A percentile compares a stretch with the other conserved stretches of the same genome.
Conservation (phyloP, 2,888 invertebrate species). For the Danaus chrysippus region DNA sequence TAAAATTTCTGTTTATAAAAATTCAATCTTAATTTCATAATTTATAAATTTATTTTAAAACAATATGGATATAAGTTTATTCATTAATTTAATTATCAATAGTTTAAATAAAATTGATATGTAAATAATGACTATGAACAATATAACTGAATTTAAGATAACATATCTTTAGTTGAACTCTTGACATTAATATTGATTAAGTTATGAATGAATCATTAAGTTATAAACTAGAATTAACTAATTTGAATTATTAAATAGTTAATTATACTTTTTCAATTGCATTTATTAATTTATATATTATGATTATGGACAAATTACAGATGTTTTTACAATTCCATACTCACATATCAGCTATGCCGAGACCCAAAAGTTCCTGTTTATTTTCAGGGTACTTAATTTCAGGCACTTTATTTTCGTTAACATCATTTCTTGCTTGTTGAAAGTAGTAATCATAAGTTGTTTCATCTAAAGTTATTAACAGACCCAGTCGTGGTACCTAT, state of each 20-base stretch:
- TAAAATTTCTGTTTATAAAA: slow-evolving; percentile 1
- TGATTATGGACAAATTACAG: slow-evolving; percentile 2
- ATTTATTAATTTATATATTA: neutral
- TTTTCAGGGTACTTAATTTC: slow-evolving; percentile 89
- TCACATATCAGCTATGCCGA: slow-evolving; percentile 93
- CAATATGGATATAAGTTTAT: too few species aligned
- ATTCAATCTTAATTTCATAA: neutral
- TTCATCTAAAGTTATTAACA: slow-evolving; percentile 83
- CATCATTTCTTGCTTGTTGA: slow-evolving; percentile 90
- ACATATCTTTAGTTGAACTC: slow-evolving; percentile 27
- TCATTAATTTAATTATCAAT: too few species aligned
- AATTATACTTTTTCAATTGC: neutral
- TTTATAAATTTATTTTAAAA: neutral
- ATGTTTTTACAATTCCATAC: slow-evolving; percentile 34
- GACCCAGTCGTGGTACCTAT: slow-evolving; percentile 79
- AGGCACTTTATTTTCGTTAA: slow-evolving; percentile 87
- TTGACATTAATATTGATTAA: slow-evolving; percentile 27
- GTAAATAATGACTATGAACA: slow-evolving; percentile 21
- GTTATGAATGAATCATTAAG: slow-evolving; percentile 16
- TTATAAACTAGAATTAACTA: neutral
- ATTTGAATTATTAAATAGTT: neutral
- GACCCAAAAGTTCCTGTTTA: slow-evolving; percentile 87
- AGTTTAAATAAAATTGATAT: too few species aligned
- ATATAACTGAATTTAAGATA: slow-evolving; percentile 23
- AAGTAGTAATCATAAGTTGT: slow-evolving; percentile 92